Conservation (phyloP, 2,113 vertebrate species). For the Psittacus erithacus region DNA sequence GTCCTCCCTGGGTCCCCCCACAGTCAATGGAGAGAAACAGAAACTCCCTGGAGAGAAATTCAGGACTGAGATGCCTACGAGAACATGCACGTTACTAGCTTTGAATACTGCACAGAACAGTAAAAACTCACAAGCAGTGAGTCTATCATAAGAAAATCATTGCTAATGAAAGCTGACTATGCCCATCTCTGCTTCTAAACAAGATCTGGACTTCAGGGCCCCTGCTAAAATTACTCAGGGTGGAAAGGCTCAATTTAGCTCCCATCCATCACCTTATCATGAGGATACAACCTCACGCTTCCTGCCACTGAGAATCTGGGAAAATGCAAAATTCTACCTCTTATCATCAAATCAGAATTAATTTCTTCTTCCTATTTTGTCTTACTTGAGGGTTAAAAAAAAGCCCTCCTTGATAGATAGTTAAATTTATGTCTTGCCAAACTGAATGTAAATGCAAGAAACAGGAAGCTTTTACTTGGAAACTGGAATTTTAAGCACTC, state of each 20-base stretch:
- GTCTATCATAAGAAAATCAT: not conserved
- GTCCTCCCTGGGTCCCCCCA: not conserved
- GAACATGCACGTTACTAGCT: not conserved
- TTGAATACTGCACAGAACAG: constrained; percentile 37
- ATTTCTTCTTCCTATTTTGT: constrained; percentile 39
- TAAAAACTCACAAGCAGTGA: constrained; percentile 34
- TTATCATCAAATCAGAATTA: not conserved
- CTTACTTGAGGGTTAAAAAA: not conserved
- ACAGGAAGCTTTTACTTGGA: constrained; percentile 85
- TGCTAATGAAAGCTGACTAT: not conserved
- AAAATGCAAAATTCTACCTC: constrained; percentile 22
- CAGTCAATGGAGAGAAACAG: not conserved
- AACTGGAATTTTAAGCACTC: constrained; percentile 80
- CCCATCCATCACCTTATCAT: constrained; percentile 60
- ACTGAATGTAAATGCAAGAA: constrained; percentile 77
- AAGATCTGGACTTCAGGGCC: constrained; percentile 19
- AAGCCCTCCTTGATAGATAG: constrained; percentile 42
- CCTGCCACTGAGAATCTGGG: constrained; percentile 33
- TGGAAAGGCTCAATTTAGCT: constrained; percentile 65
- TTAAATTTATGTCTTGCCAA: constrained; percentile 66
- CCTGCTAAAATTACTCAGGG: constrained; percentile 63
- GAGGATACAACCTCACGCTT: constrained; percentile 56
- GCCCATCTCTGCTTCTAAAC: constrained; percentile 58
- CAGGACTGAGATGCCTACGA: not conserved
- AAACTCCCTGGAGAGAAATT: not conserved